Percentiles rank a stretch among this genome's conserved stretches.
phyloP scores from a whole-genome alignment of 2,113 vertebrate species.

The Tachysurus vachellii region DNA sequence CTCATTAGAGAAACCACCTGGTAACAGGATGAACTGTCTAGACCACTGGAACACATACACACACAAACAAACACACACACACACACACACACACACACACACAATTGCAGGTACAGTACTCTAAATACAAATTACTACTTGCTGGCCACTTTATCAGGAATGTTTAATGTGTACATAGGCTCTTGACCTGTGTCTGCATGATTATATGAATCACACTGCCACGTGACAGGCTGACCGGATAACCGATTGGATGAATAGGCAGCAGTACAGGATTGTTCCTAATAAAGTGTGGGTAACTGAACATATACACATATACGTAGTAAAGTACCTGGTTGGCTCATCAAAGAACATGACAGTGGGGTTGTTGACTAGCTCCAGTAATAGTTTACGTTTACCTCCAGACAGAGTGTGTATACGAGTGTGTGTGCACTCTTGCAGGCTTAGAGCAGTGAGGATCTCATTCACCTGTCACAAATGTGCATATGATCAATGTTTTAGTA shows the following conservation, averaged over 20 bases:
- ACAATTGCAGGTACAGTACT: background rate
- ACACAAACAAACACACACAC: too few species aligned
- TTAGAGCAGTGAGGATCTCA: constrained; percentile 94
- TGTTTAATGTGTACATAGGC: background rate
- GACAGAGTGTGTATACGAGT: constrained; percentile 90
- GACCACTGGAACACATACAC: constrained; percentile 77
- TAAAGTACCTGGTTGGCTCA: constrained; percentile 91
- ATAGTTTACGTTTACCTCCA: constrained; percentile 90
- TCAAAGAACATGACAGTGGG: constrained; percentile 99
- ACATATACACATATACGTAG: background rate
- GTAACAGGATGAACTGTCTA: constrained; percentile 95
- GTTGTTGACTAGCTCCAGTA: constrained; percentile 96
- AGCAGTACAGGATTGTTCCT: background rate
- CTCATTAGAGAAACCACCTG: constrained; percentile 97
- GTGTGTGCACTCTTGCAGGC: constrained; percentile 89
- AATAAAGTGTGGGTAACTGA: background rate
- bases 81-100: constrained; percentile 19
- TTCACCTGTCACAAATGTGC: constrained; percentile 78
- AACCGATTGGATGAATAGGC: background rate
- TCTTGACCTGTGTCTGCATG: background rate
- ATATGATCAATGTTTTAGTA: constrained; percentile 11
- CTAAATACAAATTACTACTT: background rate
- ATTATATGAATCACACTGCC: background rate
- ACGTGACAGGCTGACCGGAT: background rate
- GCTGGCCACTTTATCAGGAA: background rate